Conservation (phyloP, 2,797 vertebrate genomes). For the Podarcis siculus region DNA sequence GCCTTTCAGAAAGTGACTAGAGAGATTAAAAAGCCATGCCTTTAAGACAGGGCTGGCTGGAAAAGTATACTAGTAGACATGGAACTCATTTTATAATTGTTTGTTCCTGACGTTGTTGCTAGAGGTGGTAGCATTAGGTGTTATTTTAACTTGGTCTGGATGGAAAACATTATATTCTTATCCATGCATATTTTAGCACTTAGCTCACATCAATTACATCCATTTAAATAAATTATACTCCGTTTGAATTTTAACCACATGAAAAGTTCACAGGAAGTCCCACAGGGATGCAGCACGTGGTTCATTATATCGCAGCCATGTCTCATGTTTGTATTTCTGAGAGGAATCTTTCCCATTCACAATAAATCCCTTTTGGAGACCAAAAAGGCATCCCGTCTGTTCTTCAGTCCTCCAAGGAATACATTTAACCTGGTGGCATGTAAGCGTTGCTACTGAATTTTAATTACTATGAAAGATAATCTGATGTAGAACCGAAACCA, state of each 20-base stretch:
- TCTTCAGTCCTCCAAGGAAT: neutral
- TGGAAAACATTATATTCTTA: neutral
- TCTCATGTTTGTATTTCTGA: neutral
- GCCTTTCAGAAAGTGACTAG: neutral
- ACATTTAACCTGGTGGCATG: neutral
- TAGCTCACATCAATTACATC: slow-evolving; percentile 14
- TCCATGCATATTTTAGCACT: slow-evolving; percentile 1
- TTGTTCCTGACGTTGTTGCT: neutral
- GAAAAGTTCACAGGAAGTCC: slow-evolving; percentile 4
- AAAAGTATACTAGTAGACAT: neutral
- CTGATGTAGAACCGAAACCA: neutral
- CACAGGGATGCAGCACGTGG: neutral
- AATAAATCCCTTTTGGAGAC: neutral
- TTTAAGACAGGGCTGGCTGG: neutral
- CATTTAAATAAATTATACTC: slow-evolving; percentile 12
- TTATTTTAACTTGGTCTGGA: neutral
- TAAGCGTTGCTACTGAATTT: neutral
- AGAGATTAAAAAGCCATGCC: neutral
- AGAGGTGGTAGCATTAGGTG: neutral
- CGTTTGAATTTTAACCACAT: neutral
- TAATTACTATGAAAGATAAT: neutral
- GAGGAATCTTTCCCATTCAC: neutral
- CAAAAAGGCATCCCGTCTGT: neutral
- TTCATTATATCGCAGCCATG: neutral
- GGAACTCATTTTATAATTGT: neutral